Percentiles rank a stretch among this genome's conserved stretches.
Evolutionary conservation across 1,140 invertebrate species (phyloP).

Genomic region (Babylonia areolata): DNA sequence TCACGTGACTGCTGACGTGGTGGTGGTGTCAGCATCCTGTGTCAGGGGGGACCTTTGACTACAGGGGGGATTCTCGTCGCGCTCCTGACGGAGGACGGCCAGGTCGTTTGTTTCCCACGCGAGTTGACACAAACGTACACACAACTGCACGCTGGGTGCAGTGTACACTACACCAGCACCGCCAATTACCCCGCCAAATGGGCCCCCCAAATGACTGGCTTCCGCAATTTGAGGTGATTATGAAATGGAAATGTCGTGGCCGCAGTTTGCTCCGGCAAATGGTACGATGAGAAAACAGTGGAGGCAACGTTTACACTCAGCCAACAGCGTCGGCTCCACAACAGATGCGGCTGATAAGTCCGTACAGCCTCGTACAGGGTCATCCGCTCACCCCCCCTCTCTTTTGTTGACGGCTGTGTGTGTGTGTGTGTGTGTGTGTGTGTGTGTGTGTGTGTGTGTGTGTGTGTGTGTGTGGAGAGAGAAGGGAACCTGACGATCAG

Average conservation of each 20-base stretch:
- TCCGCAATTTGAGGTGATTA: constrained; percentile 35
- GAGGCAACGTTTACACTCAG: constrained; percentile 27
- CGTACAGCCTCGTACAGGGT: not conserved
- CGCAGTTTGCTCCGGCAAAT: constrained; percentile 31
- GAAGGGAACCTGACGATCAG: too few species aligned
- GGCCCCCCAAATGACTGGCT: constrained; percentile 21
- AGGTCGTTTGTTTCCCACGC: constrained; percentile 34
- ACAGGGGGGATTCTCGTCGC: not conserved
- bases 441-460: not conserved
- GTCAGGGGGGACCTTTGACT: constrained; percentile 1
- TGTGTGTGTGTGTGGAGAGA: not conserved
- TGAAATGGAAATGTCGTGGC: constrained; percentile 39
- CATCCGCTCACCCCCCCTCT: not conserved
- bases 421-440: not conserved
- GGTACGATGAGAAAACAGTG: constrained; percentile 33
- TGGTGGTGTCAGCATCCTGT: not conserved
- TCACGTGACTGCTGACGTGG: not conserved
- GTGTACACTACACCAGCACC: constrained; percentile 3
- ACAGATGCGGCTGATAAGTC: not conserved
- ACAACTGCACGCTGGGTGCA: constrained; percentile 23
- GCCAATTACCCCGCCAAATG: constrained; percentile 5
- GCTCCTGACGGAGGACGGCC: not conserved
- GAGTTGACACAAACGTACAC: constrained; percentile 28
- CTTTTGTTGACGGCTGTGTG: not conserved
- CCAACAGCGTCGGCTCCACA: constrained; percentile 1